Evolutionary conservation across 2,797 vertebrate species (phyloP), one percentile per base, ranked within the genome.

Genomic region (Pseudochaenichthys georgianus): DNA sequence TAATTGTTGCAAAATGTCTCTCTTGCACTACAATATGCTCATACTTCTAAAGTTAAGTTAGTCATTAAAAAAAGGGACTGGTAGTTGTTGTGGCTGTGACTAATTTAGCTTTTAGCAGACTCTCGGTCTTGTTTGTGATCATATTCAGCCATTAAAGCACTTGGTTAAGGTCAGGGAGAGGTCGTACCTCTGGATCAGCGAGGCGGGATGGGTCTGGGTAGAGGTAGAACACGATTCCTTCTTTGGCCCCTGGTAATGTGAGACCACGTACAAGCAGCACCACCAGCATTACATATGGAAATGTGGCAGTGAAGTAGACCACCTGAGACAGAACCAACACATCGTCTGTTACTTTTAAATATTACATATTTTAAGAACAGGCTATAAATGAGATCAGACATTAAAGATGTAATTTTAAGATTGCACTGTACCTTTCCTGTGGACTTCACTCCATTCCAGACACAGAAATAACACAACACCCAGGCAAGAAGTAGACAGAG

Each of bases 361-460:
- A 31, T 34, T 0, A 13, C 16, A 43, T 42, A 19, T 5, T 11
- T 54, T 8, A 10, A 41, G 23, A 19, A 28, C 10, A 66, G 5
- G 19, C 7, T 64, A 62, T 13, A 13, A 5, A 63, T 60, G 0
- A 47, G 70, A 34, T 80, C 11, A 50, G 3, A 73, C 4, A 9
- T 65, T 12, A 52, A 0, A 45, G n/a, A 54, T 7, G 59, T 0
- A 54, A 46, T 2, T 12, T 41, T 31, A 8, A 11, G 9, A 31
- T 45, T 63, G 8, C 17, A 1, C 2, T 60, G 13, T 34, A 98
- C 98, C 96, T 99, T 99, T 86, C 98, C 98, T 0, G 97, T 97
- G 21, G 97, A 94, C 88, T 98, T 99, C 67, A 99, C 96, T 19
- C 98, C 98, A 76, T 98, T 98, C 96, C 97, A 98, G 78, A 99